Percentiles rank a stretch among this genome's conserved stretches.
Evolutionary conservation across 64 coral and sea anemone species (phyloP).

Genomic region (Dendrophyllia cribrosa): DNA sequence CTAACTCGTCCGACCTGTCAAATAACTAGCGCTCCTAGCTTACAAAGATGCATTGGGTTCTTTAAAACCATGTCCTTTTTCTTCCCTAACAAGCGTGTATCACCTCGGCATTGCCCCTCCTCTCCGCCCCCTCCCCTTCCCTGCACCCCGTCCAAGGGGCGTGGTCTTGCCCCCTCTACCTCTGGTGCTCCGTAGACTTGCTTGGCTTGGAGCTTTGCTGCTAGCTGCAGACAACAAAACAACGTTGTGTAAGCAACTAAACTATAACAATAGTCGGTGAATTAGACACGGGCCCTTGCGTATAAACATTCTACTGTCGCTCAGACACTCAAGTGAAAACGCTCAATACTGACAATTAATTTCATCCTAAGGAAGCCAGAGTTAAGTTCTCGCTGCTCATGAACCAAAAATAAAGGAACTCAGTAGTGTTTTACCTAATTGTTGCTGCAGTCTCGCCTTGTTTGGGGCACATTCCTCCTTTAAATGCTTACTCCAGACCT

Average conservation of each 20-base stretch:
- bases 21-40: too few species aligned
- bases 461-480: slow-evolving; percentile 93
- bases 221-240: background rate
- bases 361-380: too few species aligned
- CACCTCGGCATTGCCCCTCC: slow-evolving; percentile 31
- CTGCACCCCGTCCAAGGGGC: slow-evolving; percentile 76
- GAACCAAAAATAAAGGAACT: background rate
- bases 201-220: slow-evolving; percentile 93
- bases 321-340: too few species aligned
- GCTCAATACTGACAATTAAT: too few species aligned
- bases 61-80: too few species aligned
- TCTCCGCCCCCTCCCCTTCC: slow-evolving; percentile 53
- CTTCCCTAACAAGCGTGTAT: background rate
- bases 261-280: too few species aligned
- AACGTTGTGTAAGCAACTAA: background rate
- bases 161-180: slow-evolving; percentile 92
- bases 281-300: too few species aligned
- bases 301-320: too few species aligned
- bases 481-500: slow-evolving; percentile 91
- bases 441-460: slow-evolving; percentile 86
- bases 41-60: too few species aligned
- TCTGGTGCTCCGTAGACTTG: slow-evolving; percentile 82
- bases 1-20: too few species aligned
- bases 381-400: too few species aligned
- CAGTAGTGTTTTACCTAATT: slow-evolving; percentile 62